Conservation (phyloP, 2,888 invertebrate genomes). For the Eugnorisma glareosa region DNA sequence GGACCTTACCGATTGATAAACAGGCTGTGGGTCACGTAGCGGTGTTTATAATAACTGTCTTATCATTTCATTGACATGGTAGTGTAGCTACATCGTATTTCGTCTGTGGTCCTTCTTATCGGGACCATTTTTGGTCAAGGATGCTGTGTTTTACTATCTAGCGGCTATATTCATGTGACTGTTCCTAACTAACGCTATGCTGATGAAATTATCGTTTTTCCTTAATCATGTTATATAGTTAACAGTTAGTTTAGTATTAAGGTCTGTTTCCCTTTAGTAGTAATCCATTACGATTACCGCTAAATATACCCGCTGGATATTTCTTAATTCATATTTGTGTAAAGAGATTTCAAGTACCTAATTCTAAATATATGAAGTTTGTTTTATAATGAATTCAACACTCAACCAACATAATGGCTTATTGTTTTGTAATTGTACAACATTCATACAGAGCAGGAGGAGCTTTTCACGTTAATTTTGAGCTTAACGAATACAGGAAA, state of each 20-base stretch:
- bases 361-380: background rate
- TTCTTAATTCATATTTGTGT: background rate
- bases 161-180: slow-evolving; percentile 27
- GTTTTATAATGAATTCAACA: background rate
- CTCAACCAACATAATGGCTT: background rate
- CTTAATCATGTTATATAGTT: no score
- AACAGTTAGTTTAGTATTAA: no score
- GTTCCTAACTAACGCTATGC: no score
- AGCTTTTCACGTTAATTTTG: background rate
- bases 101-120: slow-evolving; percentile 43
- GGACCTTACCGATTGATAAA: slow-evolving; percentile 80
- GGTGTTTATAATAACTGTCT: slow-evolving; percentile 76
- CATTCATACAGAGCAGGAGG: no score
- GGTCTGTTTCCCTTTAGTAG: no score
- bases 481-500: background rate
- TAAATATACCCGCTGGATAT: background rate
- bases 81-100: slow-evolving; percentile 68
- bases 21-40: slow-evolving; percentile 75
- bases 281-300: background rate
- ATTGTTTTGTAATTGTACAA: background rate
- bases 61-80: slow-evolving; percentile 80
- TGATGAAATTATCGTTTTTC: no score
- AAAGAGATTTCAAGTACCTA: background rate
- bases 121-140: slow-evolving; percentile 57
- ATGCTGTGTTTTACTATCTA: slow-evolving; percentile 25